Evolutionary conservation across 2,888 invertebrate genomes (phyloP).

Genomic region (Latrodectus elegans): DNA sequence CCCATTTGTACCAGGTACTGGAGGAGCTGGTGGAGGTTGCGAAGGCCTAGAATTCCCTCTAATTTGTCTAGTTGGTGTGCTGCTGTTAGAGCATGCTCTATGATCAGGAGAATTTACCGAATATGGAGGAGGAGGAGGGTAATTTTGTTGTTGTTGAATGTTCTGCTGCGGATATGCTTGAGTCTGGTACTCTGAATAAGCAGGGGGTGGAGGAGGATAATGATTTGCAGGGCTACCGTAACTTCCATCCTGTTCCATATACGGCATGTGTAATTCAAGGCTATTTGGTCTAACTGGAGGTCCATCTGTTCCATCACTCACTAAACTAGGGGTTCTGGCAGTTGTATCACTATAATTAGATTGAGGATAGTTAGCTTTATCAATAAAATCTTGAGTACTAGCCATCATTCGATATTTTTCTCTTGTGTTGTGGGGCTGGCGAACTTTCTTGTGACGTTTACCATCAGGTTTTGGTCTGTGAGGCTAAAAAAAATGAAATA

Average conservation of each 20-base stretch:
- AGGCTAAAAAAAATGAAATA: slow-evolving; percentile 35
- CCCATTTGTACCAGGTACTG: slow-evolving; percentile 63
- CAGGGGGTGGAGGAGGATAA: slow-evolving; percentile 73
- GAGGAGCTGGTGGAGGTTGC: slow-evolving; percentile 86
- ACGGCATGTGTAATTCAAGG: slow-evolving; percentile 84
- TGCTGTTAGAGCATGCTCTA: slow-evolving; percentile 45
- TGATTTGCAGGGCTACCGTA: slow-evolving; percentile 66
- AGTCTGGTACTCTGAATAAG: slow-evolving; percentile 72
- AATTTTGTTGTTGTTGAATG: slow-evolving; percentile 63
- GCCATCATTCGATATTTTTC: slow-evolving; percentile 85
- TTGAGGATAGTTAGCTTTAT: slow-evolving; percentile 69
- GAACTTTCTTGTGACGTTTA: slow-evolving; percentile 83
- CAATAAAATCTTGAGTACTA: slow-evolving; percentile 70
- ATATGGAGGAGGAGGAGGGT: slow-evolving; percentile 71
- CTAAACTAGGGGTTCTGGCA: slow-evolving; percentile 49
- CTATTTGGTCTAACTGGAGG: slow-evolving; percentile 89
- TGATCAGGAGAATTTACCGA: slow-evolving; percentile 70
- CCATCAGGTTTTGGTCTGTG: slow-evolving; percentile 66
- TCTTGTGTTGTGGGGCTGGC: slow-evolving; percentile 90
- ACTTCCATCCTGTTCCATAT: slow-evolving; percentile 59
- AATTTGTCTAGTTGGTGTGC: slow-evolving; percentile 70
- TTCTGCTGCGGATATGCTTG: slow-evolving; percentile 72
- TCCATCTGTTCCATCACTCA: slow-evolving; percentile 72
- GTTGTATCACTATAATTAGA: slow-evolving; percentile 61
- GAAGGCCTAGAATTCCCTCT: slow-evolving; percentile 78